Base-by-base conservation (phyloP, 2,113 vertebrate genomes). In the Triplophysa dalaica region DNA sequence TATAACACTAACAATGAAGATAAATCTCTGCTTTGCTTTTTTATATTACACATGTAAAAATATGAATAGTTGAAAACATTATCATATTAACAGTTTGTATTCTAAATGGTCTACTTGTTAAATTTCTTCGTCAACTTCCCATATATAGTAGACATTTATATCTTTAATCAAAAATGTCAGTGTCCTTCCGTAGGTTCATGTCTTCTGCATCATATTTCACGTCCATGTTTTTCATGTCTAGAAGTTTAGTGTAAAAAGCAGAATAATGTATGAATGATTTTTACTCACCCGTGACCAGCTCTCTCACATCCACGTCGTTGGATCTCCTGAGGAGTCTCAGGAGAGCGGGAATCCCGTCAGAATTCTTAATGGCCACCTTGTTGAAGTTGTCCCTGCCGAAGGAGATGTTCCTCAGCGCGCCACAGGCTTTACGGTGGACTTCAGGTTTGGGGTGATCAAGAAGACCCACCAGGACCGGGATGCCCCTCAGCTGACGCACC, bases 281-380 rank as follows among this genome's bases (percentile, higher is more conserved):
- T 38, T 8, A 7, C 33, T 38, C 54, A 98, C 97, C 97, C 92
- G 97, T 98, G 86, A 94, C 96, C 2, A 99, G 91, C 86, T 99
- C 97, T 68, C 96, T 93, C 81, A 99, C 95, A 89, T 98, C 97
- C 89, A 92, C 94, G 89, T 95, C 97, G 16, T 92, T 95, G 12
- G 96, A 94, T 77, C 95, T 96, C 78, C 95, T 86, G 83, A 98
- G 78, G 12, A 99, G 92, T 78, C 96, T 91, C 83, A 99, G 94
- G 85, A 99, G 88, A 6, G 97, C 95, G 0, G 95, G 95, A 80
- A 99, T 97, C 1, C 97, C 97, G 1, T 98, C 96, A 0, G 96
- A 96, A 91, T 93, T 96, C 87, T 96, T 95, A 88, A 99, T 97
- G 4, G 97, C 94, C 75, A 98, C 95, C 87, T 99, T 99, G 91